These are phyloP conservation scores for Centropus bengalensis DNA, from an alignment of 2,113 vertebrate species.

Conservation along the genomic window DNA sequence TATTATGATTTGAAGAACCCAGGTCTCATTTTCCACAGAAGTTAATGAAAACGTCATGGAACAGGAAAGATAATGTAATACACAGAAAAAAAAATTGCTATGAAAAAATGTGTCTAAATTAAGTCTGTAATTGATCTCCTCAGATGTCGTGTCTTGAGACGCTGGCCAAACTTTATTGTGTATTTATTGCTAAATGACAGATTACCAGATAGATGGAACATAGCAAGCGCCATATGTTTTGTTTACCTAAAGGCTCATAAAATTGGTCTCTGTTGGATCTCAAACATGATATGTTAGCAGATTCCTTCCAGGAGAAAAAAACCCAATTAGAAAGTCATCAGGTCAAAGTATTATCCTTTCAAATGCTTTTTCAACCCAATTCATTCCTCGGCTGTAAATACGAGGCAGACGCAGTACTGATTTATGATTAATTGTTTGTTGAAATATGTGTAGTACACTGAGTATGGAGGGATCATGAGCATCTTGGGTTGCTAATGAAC, in stretches of 20 bases:
- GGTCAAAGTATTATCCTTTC: conserved; percentile 56
- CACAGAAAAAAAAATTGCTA: background rate
- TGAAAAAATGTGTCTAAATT: conserved; percentile 38
- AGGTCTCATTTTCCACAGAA: background rate
- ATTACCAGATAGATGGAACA: conserved; percentile 31
- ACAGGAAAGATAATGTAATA: background rate
- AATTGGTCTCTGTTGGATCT: conserved; percentile 30
- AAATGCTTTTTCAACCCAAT: conserved; percentile 18
- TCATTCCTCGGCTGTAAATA: conserved; percentile 29
- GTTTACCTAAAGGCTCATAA: conserved; percentile 46
- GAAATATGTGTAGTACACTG: background rate
- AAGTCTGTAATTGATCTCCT: conserved; percentile 44
- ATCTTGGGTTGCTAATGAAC: background rate
- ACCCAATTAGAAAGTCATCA: conserved; percentile 41
- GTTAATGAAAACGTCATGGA: background rate
- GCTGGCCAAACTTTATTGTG: conserved; percentile 11
- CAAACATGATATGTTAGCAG: conserved; percentile 37
- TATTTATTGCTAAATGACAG: conserved; percentile 48
- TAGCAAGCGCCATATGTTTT: conserved; percentile 56
- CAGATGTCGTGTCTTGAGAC: background rate
- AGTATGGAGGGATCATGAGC: background rate
- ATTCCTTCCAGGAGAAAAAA: conserved; percentile 63
- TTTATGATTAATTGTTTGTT: conserved; percentile 51
- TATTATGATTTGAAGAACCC: background rate
- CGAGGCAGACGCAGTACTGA: conserved; percentile 16